phyloP scores from a whole-genome alignment of 2,888 invertebrate genomes.

The Oxycera nigricornis region DNA sequence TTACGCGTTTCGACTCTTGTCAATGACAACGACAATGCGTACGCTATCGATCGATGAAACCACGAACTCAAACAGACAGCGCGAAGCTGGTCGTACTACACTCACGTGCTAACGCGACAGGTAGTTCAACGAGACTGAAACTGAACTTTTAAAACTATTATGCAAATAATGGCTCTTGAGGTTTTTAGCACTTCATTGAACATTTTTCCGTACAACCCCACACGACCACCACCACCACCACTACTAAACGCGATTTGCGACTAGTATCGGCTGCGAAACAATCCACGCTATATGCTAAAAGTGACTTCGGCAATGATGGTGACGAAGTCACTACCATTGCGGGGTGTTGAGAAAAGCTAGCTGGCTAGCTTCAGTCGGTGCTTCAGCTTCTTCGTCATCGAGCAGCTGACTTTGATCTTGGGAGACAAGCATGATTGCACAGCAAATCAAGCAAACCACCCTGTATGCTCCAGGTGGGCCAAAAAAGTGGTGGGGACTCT shows the following conservation, averaged over 20 bases:
- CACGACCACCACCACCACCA: conserved; percentile 13
- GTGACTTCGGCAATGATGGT: not conserved
- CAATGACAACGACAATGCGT: conserved; percentile 1
- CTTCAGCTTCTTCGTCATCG: not conserved
- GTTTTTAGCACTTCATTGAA: conserved; percentile 40
- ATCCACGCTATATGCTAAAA: not conserved
- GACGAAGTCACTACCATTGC: not conserved
- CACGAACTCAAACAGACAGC: conserved; percentile 18
- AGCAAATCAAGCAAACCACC: too few species aligned
- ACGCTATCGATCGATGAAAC: not conserved
- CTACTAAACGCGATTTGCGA: too few species aligned
- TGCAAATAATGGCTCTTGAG: conserved; percentile 45
- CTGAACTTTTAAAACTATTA: conserved; percentile 47
- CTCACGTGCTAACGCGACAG: conserved; percentile 45
- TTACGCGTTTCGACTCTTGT: conserved; percentile 11
- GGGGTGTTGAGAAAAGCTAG: not conserved
- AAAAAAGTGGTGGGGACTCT: too few species aligned
- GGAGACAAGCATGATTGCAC: too few species aligned
- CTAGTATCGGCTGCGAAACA: not conserved
- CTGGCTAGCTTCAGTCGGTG: not conserved
- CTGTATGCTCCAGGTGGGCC: too few species aligned
- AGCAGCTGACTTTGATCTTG: not conserved
- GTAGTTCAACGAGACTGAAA: conserved; percentile 47
- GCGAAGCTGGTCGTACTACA: conserved; percentile 20
- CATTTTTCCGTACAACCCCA: conserved; percentile 25